These are phyloP conservation scores for Amiota minor DNA, from an alignment of 2,888 invertebrate genomes.

Conservation along the genomic window DNA sequence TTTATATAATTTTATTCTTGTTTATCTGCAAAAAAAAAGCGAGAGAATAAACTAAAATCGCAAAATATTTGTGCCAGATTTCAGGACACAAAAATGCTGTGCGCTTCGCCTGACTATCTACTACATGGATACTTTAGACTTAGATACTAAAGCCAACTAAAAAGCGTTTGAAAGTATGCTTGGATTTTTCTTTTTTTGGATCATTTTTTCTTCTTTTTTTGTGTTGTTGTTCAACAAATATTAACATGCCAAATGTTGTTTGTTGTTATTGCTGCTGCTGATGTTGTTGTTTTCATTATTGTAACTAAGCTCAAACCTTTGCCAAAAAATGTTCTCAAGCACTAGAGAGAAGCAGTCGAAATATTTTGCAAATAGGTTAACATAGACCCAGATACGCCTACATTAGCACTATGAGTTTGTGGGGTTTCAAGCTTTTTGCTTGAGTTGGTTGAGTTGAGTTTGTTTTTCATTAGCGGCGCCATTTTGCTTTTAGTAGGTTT, in stretches of 20 bases:
- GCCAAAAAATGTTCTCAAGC: conserved; percentile 13
- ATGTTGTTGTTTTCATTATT: not conserved
- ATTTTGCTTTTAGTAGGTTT: not conserved
- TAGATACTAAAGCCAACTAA: too few relatives aligned
- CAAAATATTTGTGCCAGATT: too few relatives aligned
- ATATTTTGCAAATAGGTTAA: not conserved
- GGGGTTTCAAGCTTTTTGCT: not conserved
- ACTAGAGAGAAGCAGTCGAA: not conserved
- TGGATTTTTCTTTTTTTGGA: conserved; percentile 11
- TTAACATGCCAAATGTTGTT: conserved; percentile 22
- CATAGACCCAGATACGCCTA: not conserved
- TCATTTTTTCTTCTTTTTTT: not conserved
- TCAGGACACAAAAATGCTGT: too few relatives aligned
- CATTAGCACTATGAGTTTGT: not conserved
- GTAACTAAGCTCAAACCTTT: not conserved
- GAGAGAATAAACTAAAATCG: too few relatives aligned
- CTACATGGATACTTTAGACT: too few relatives aligned
- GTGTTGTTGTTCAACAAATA: not conserved
- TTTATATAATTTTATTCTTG: too few relatives aligned
- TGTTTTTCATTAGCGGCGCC: conserved; percentile 13
- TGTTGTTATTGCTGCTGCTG: not conserved
- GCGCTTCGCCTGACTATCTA: too few relatives aligned
- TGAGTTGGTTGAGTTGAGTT: not conserved
- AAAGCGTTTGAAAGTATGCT: conserved; percentile 15
- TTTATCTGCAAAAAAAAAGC: too few relatives aligned